Evolutionary conservation across 2,113 vertebrate genomes (phyloP), one percentile per base, ranked within the genome.

Genomic region (Tachuris rubrigastra): DNA sequence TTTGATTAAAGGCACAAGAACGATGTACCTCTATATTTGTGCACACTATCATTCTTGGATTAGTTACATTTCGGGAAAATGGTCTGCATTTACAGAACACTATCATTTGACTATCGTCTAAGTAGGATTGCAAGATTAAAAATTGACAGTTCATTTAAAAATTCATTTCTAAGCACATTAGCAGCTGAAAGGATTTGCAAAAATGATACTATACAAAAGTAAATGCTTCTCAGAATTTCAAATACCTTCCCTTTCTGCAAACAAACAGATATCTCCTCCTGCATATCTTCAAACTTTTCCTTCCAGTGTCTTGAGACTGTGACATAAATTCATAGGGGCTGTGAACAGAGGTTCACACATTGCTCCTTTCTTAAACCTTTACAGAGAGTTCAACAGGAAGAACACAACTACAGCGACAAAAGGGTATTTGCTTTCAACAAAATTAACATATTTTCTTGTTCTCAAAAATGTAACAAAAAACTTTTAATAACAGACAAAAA

Each of bases 121-220:
- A 17, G 6, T 23, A 95, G 79, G 82, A 84, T 2, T 94, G 85
- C 52, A 90, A 90, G 60, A 93, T 84, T 92, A 84, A 86, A 93
- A 93, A 89, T 10, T 46, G 90, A 91, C 67, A 93, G 85, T 89
- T 92, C 69, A 71, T 93, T 93, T 65, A 92, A 80, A 87, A 95
- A 75, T 30, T 92, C 22, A 84, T 90, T 94, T 87, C 88, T 75
- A 95, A 90, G 88, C 80, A 93, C 42, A 89, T 81, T 46, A 92
- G 56, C 87, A 81, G 72, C 83, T 85, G 90, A 93, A 95, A 92
- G 72, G 76, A 77, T 71, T 84, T 92, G 68, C 76, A 77, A 82
- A 63, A 90, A 90, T 50, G n/a, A 91, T 80, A 73, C 50, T 71
- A 58, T n/a, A 93, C 24, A 56, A 46, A 86, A 92, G 52, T 33